Evolutionary conservation across 2,888 invertebrate genomes (phyloP).

Genomic region (Drosophila ezoana): DNA sequence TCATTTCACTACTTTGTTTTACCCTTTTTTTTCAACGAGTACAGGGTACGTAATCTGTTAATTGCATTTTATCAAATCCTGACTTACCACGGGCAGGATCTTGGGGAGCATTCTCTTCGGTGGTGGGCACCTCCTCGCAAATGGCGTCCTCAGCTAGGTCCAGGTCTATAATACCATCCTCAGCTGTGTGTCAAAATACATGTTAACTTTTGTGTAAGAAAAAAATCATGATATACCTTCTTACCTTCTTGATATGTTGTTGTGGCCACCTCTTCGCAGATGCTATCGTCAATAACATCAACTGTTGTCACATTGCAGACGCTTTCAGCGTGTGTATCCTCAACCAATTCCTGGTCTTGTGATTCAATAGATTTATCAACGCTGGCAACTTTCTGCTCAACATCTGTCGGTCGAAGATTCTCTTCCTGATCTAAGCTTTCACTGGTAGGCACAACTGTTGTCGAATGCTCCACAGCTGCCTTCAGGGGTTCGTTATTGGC

Average conservation of each 20-base stretch:
- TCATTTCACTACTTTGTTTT: no score
- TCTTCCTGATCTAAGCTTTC: background rate
- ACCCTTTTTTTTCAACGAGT: no score
- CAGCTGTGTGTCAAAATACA: conserved; percentile 2
- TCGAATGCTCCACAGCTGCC: background rate
- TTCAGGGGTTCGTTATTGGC: background rate
- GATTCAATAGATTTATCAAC: background rate
- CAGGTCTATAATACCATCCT: background rate
- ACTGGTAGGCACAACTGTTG: background rate
- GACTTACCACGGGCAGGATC: conserved; percentile 20
- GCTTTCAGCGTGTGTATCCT: background rate
- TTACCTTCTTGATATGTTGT: conserved; percentile 36
- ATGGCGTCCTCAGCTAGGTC: conserved; percentile 38
- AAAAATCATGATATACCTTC: conserved; percentile 5
- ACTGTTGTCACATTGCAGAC: background rate
- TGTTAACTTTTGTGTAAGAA: background rate
- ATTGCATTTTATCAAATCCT: no score
- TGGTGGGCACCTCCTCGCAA: conserved; percentile 39
- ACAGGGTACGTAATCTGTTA: no score
- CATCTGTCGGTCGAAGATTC: no score
- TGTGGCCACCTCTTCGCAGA: conserved; percentile 53
- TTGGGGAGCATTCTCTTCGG: background rate
- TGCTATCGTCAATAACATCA: conserved; percentile 51
- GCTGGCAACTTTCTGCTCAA: background rate
- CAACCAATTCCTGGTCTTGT: background rate